Evolutionary conservation across 1,140 invertebrate genomes (phyloP).

Genomic region (Neodiprion lecontei): DNA sequence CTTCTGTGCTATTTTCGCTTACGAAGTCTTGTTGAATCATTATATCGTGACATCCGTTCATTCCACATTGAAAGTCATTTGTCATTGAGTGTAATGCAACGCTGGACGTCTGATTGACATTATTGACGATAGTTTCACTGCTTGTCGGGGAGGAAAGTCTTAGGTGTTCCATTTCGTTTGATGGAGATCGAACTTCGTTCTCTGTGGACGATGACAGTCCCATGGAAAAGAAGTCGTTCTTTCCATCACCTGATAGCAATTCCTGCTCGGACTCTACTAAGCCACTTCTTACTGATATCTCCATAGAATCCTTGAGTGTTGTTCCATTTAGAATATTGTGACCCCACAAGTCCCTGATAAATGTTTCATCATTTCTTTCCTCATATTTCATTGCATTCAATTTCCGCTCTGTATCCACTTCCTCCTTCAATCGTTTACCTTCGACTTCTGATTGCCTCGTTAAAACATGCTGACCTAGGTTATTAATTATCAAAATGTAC

Average conservation of each 20-base stretch:
- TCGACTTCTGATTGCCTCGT: conserved; percentile 43
- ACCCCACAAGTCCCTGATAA: conserved; percentile 22
- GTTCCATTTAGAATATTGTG: conserved; percentile 15
- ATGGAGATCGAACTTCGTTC: conserved; percentile 49
- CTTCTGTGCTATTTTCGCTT: conserved; percentile 27
- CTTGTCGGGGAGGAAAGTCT: conserved; percentile 55
- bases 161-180: conserved; percentile 62
- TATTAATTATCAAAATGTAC: conserved; percentile 49
- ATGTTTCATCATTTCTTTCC: conserved; percentile 16
- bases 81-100: background rate
- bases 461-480: conserved; percentile 48
- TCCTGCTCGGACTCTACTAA: conserved; percentile 29
- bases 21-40: conserved; percentile 30
- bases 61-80: conserved; percentile 26
- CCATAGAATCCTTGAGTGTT: conserved; percentile 14
- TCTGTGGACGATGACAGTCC: conserved; percentile 54
- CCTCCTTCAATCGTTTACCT: conserved; percentile 8
- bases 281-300: conserved; percentile 8
- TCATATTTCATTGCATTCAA: background rate
- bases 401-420: background rate
- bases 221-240: conserved; percentile 59
- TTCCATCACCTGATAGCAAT: conserved; percentile 33
- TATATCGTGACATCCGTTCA: background rate
- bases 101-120: conserved; percentile 6
- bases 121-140: conserved; percentile 24